Conservation (phyloP, 2,888 invertebrate species). For the Catotricha subobsoleta region DNA sequence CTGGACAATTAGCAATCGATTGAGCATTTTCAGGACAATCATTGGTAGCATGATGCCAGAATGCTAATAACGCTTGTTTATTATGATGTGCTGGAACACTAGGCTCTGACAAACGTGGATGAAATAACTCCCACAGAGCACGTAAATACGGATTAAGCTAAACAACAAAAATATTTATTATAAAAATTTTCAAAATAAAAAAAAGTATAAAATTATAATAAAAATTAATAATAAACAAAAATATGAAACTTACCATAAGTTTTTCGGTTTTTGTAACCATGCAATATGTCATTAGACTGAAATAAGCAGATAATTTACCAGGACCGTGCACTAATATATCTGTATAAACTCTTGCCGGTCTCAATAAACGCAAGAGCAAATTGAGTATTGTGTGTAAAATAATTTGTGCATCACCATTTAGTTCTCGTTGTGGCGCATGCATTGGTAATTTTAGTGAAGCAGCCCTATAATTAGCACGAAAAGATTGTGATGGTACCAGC, state of each 20-base stretch:
- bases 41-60: conserved; percentile 84
- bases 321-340: conserved; percentile 76
- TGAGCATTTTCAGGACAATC: conserved; percentile 89
- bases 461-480: conserved; percentile 68
- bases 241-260: conserved; percentile 71
- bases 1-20: conserved; percentile 67
- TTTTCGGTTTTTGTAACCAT: conserved; percentile 81
- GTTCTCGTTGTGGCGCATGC: conserved; percentile 23
- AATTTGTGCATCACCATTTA: conserved; percentile 38
- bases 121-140: conserved; percentile 86
- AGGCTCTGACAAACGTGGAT: conserved; percentile 85
- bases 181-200: too few species aligned
- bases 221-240: too few species aligned
- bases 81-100: conserved; percentile 90
- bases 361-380: conserved; percentile 53
- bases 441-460: conserved; percentile 28
- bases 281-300: conserved; percentile 81
- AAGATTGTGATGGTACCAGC: conserved; percentile 76
- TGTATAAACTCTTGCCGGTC: conserved; percentile 70
- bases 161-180: conserved; percentile 16
- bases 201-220: too few species aligned
- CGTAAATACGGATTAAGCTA: conserved; percentile 85
- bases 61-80: conserved; percentile 78
- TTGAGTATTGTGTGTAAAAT: conserved; percentile 52
- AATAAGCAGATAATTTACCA: conserved; percentile 81